A percentile compares a stretch with the other conserved stretches of the same genome.
Conservation (phyloP, 2,113 vertebrate genomes). For the Terrapene triunguis region DNA sequence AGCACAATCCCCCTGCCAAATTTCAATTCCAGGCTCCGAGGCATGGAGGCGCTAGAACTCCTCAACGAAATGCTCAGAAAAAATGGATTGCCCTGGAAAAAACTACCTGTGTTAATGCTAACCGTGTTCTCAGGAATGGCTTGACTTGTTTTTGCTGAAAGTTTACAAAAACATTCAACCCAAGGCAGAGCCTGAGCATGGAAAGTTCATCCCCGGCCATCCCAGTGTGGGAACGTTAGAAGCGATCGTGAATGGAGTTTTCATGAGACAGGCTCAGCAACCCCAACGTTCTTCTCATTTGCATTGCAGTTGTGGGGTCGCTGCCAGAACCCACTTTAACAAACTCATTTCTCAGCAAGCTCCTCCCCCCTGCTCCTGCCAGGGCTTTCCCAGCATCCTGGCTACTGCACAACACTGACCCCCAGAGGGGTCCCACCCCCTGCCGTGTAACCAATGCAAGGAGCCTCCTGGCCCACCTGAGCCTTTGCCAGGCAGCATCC, state of each 20-base stretch:
- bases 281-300: not conserved
- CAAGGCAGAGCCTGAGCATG: not conserved
- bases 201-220: not conserved
- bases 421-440: not conserved
- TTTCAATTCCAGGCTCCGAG: not conserved
- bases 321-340: accelerated
- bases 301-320: not conserved
- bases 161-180: not conserved
- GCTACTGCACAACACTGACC: accelerated
- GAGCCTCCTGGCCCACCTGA: not conserved
- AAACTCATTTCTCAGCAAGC: not conserved
- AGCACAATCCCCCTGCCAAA: not conserved
- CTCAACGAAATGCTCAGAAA: not conserved
- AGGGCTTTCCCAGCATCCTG: accelerated
- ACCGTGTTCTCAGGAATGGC: not conserved
- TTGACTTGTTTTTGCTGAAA: not conserved
- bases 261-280: not conserved
- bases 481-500: not conserved
- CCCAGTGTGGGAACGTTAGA: too few relatives aligned
- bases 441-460: not conserved
- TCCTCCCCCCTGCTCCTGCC: not conserved
- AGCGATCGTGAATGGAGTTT: not conserved
- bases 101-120: not conserved
- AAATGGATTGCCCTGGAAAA: not conserved
- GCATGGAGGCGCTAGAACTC: not conserved